Conservation (phyloP, 2,797 vertebrate genomes). For the Micropoecilia bifurca region DNA sequence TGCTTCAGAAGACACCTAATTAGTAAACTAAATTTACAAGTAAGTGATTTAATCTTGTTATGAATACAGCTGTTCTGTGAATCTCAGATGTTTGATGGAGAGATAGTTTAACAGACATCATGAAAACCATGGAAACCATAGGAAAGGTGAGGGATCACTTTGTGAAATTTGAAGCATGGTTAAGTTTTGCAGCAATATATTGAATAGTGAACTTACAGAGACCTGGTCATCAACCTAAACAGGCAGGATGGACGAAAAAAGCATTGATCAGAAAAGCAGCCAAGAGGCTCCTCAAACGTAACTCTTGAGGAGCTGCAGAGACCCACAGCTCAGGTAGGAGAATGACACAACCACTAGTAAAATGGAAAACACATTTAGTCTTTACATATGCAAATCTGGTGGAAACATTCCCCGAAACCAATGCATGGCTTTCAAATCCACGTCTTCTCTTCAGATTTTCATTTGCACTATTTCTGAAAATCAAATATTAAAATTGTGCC, state of each 20-base stretch:
- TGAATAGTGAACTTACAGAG: background rate
- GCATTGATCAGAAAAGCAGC: background rate
- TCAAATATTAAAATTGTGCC: background rate
- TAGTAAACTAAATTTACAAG: background rate
- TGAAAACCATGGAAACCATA: background rate
- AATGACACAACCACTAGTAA: background rate
- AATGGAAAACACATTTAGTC: background rate
- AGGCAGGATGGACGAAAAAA: background rate
- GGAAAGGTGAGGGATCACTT: background rate
- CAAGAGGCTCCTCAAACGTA: background rate
- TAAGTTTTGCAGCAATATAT: background rate
- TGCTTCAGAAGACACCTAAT: background rate
- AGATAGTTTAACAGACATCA: background rate
- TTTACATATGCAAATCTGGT: background rate
- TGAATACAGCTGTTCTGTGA: background rate
- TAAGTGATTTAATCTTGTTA: background rate
- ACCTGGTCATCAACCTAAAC: background rate
- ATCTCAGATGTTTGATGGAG: background rate
- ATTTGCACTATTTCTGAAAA: background rate
- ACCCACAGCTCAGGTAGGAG: background rate
- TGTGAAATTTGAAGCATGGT: background rate
- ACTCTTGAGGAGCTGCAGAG: background rate
- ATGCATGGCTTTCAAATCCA: background rate
- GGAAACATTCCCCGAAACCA: background rate
- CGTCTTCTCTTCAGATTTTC: background rate